Conservation (phyloP, 1,140 invertebrate species). For the Drosophila saltans region DNA sequence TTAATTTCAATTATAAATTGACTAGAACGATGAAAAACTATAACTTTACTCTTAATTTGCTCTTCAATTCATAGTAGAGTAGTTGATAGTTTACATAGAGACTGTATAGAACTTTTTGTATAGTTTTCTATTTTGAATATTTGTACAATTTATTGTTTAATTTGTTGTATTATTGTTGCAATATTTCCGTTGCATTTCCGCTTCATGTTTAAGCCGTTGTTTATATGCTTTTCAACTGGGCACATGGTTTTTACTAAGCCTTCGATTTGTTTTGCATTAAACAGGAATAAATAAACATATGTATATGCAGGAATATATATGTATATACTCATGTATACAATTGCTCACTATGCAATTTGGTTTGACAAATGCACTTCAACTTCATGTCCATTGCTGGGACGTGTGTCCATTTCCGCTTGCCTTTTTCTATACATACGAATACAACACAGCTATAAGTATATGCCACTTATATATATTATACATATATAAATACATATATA, state of each 20-base stretch:
- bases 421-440: conserved; percentile 12
- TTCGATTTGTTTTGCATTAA: conserved; percentile 23
- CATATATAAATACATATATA: conserved; percentile 13
- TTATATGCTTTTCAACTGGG: conserved; percentile 13
- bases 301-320: not conserved
- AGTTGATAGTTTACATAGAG: not conserved
- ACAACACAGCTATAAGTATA: conserved; percentile 19
- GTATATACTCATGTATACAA: conserved; percentile 10
- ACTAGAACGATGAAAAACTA: too few relatives aligned
- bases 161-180: conserved; percentile 14
- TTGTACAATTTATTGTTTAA: conserved; percentile 7
- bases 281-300: conserved; percentile 13
- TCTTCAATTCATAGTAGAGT: too few relatives aligned
- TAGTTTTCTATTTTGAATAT: not conserved
- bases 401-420: conserved; percentile 47
- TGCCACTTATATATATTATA: conserved; percentile 37
- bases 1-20: too few relatives aligned
- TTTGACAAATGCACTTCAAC: conserved; percentile 50
- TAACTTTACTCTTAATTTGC: too few relatives aligned
- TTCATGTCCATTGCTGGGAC: conserved; percentile 44
- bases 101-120: not conserved
- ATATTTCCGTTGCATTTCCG: conserved; percentile 16
- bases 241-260: conserved; percentile 3
- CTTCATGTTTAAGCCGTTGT: conserved; percentile 36
- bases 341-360: conserved; percentile 18